These are phyloP conservation scores for Hippolais icterina DNA, from an alignment of 2,113 vertebrate species.

Conservation along the genomic window DNA sequence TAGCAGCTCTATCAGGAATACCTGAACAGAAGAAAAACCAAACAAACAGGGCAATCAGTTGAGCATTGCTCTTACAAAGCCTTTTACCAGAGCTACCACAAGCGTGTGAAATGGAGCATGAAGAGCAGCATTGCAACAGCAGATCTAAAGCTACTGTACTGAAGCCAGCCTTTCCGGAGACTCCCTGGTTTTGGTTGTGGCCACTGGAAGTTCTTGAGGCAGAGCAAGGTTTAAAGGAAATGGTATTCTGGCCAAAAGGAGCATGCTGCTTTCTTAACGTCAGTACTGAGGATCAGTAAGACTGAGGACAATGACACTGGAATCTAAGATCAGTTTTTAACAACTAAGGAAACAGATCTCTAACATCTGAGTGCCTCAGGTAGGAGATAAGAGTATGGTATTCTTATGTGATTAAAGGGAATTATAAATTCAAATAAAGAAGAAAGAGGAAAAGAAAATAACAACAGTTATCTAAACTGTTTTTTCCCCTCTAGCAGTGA, in stretches of 20 bases:
- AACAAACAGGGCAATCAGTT: background rate
- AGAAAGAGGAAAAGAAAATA: background rate
- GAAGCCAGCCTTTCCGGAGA: background rate
- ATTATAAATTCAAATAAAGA: background rate
- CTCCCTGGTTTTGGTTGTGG: background rate
- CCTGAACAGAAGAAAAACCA: background rate
- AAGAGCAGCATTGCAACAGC: background rate
- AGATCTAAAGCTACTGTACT: background rate
- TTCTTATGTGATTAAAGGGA: background rate
- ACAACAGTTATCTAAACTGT: background rate
- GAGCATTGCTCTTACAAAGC: background rate
- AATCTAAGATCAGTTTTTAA: background rate
- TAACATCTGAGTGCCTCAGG: background rate
- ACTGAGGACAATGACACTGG: background rate
- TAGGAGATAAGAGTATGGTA: background rate
- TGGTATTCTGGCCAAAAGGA: background rate
- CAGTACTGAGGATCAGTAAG: background rate
- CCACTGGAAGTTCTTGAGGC: background rate
- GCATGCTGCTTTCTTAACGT: background rate
- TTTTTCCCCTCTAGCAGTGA: background rate
- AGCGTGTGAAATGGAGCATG: background rate
- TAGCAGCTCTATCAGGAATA: background rate
- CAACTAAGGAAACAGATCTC: background rate
- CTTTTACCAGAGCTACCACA: background rate
- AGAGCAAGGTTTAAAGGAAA: background rate